A percentile compares a stretch with the other conserved stretches of the same genome.
These are phyloP conservation scores for Panulirus ornatus DNA, from an alignment of 1,140 invertebrate genomes.

Conservation along the genomic window DNA sequence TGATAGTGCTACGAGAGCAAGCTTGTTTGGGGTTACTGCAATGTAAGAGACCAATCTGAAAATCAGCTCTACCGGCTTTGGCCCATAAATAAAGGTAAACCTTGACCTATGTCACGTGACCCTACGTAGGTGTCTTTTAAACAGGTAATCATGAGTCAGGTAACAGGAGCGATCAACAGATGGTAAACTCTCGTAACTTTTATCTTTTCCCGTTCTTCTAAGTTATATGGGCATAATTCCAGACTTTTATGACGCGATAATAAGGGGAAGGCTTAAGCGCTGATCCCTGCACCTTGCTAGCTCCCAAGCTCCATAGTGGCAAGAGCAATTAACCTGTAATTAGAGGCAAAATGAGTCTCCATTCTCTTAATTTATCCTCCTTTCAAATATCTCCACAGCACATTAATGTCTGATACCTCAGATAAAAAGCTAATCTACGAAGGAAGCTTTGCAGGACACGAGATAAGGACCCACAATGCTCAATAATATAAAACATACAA, in stretches of 20 bases:
- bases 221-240: constrained; percentile 34
- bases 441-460: background rate
- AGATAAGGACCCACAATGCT: background rate
- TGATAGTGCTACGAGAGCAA: background rate
- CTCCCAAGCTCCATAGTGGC: constrained; percentile 29
- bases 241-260: background rate
- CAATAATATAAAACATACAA: background rate
- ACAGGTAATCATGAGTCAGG: background rate
- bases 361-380: constrained; percentile 10
- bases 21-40: background rate
- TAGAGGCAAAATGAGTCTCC: constrained; percentile 11
- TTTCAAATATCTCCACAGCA: background rate
- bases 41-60: background rate
- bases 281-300: constrained; percentile 26
- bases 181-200: background rate
- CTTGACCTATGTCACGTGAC: background rate
- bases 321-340: constrained; percentile 31
- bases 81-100: background rate
- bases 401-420: constrained; percentile 5
- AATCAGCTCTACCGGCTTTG: background rate
- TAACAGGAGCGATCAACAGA: background rate
- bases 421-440: constrained; percentile 15
- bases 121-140: background rate
- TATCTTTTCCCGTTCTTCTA: background rate
- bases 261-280: background rate